Evolutionary conservation across 2,797 vertebrate species (phyloP).

Genomic region (Corythornis leucogaster): DNA sequence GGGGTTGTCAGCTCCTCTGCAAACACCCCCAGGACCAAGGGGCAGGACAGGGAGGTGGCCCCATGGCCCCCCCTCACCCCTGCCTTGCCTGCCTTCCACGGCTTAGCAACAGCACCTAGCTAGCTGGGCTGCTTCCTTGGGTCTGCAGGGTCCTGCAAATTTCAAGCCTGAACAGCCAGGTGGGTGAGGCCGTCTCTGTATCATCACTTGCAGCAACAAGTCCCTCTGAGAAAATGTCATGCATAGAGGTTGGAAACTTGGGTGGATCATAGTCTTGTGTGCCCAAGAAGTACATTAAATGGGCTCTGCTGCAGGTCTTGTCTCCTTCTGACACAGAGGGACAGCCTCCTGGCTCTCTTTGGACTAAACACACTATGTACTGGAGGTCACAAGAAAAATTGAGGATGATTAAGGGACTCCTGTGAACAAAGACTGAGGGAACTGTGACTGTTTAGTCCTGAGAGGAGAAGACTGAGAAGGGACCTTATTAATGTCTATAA

Average conservation of each 20-base stretch:
- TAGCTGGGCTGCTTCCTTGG: background rate
- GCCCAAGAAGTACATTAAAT: background rate
- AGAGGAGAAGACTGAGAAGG: too few species aligned
- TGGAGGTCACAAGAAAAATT: background rate
- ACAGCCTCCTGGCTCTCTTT: background rate
- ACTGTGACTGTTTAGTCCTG: too few species aligned
- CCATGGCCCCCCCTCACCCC: background rate
- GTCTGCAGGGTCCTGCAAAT: background rate
- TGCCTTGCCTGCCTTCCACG: background rate
- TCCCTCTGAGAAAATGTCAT: background rate
- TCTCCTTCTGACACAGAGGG: background rate
- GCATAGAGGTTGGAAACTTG: background rate
- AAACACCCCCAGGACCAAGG: fast-evolving
- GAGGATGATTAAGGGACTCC: too few species aligned
- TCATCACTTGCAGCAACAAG: background rate
- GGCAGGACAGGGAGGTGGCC: background rate
- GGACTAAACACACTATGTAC: background rate
- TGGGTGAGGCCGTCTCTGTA: background rate
- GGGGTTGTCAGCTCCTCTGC: background rate
- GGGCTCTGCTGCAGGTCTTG: background rate
- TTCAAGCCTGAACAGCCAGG: background rate
- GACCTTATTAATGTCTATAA: too few species aligned
- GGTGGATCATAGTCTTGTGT: background rate
- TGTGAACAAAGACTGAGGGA: too few species aligned
- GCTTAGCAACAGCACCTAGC: background rate